Conservation (phyloP, 2,797 vertebrate genomes). For the Pseudomugil tenellus region DNA sequence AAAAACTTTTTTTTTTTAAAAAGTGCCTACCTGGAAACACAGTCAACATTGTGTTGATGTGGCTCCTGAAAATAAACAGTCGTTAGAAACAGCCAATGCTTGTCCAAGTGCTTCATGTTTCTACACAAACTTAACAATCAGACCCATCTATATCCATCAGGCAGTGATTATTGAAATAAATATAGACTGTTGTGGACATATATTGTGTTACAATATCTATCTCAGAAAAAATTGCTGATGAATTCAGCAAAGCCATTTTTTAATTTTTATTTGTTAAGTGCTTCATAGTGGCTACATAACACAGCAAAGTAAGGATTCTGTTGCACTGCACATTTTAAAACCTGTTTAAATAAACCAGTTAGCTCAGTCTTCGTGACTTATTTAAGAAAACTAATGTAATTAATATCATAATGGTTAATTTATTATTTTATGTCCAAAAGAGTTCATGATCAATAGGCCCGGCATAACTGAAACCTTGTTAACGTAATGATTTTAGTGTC, state of each 20-base stretch:
- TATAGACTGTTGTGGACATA: conserved; percentile 1
- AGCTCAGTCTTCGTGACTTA: not conserved
- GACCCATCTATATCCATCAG: conserved; percentile 8
- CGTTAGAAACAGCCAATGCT: conserved; percentile 33
- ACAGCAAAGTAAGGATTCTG: not conserved
- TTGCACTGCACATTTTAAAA: not conserved
- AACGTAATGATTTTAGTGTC: not conserved
- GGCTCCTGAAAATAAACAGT: conserved; percentile 32
- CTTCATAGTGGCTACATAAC: not conserved
- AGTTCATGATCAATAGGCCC: conserved; percentile 6
- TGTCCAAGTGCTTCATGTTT: conserved; percentile 11
- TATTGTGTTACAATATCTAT: conserved; percentile 1
- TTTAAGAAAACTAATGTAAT: not conserved
- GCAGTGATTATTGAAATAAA: conserved; percentile 19
- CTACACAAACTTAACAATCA: not conserved
- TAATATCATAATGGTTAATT: not conserved
- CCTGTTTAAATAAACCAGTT: not conserved
- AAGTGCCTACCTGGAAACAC: conserved; percentile 13
- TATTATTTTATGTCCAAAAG: not conserved
- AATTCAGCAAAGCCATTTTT: not conserved
- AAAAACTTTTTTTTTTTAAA: too few relatives aligned
- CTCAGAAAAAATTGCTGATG: conserved; percentile 4
- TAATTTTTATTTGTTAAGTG: not conserved
- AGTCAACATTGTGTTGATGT: conserved; percentile 24
- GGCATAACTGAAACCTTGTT: not conserved